These are phyloP conservation scores for Drosophila eohydei DNA, from an alignment of 2,888 invertebrate species.

Conservation along the genomic window DNA sequence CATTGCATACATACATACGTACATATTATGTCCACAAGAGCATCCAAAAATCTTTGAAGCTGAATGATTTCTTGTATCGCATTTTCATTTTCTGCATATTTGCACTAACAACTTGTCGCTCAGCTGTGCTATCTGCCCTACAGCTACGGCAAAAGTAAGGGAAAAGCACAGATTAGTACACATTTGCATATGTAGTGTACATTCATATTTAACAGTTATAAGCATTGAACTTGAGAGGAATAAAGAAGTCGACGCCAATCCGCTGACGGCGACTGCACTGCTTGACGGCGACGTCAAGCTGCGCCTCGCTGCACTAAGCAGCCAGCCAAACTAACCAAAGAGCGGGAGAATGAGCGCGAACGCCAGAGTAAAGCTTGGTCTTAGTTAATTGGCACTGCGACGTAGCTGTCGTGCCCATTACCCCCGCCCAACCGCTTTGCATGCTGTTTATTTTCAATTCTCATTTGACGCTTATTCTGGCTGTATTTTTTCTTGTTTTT, in stretches of 20 bases:
- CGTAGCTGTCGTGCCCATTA: background rate
- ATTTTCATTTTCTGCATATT: background rate
- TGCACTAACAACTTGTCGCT: background rate
- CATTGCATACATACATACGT: background rate
- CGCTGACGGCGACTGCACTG: constrained; percentile 27
- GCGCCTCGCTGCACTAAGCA: constrained; percentile 24
- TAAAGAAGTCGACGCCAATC: constrained; percentile 5
- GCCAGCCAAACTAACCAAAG: background rate
- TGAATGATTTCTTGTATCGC: too few species aligned
- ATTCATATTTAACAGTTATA: constrained; percentile 6
- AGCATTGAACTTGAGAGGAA: constrained; percentile 52
- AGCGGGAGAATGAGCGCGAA: constrained; percentile 1
- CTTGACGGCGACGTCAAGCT: too few species aligned
- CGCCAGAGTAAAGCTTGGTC: constrained; percentile 9
- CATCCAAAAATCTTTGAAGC: background rate
- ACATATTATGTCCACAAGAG: background rate
- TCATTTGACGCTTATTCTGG: constrained; percentile 14
- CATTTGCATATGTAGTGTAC: background rate
- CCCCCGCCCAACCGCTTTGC: background rate
- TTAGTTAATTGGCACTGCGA: constrained; percentile 24
- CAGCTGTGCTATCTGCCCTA: background rate
- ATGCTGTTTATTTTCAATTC: constrained; percentile 12
- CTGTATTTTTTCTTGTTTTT: constrained; percentile 7
- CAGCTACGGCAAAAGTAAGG: background rate
- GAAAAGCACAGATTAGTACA: background rate